These are phyloP conservation scores for Hydrotaea cyrtoneurina DNA, from an alignment of 2,888 invertebrate genomes.

Conservation along the genomic window DNA sequence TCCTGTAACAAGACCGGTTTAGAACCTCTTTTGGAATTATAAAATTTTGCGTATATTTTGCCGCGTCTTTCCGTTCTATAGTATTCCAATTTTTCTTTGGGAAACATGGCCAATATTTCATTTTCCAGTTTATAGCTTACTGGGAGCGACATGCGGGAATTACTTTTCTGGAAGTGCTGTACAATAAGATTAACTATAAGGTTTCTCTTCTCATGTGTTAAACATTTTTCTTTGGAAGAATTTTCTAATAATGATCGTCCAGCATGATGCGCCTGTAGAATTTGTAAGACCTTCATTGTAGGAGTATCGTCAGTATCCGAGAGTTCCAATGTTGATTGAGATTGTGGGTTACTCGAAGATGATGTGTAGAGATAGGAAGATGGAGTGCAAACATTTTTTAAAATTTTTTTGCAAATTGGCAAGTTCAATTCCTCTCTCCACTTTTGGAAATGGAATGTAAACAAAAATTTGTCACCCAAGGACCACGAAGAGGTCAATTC, in stretches of 20 bases:
- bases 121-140: background rate
- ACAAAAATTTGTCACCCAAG: background rate
- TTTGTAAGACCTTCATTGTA: background rate
- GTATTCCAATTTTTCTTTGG: background rate
- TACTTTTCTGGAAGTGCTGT: background rate
- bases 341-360: background rate
- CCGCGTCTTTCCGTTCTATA: background rate
- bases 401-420: background rate
- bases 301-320: background rate
- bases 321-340: background rate
- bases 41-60: background rate
- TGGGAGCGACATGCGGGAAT: background rate
- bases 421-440: conserved; percentile 6
- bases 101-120: background rate
- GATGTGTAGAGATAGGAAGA: background rate
- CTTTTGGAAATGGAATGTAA: background rate
- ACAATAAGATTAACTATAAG: background rate
- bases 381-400: background rate
- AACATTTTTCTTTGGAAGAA: background rate
- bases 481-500: background rate
- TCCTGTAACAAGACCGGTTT: no score
- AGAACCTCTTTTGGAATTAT: background rate
- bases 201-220: background rate
- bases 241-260: background rate
- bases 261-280: background rate